Conservation (phyloP, 2,888 invertebrate species). For the Catocala fraxini region DNA sequence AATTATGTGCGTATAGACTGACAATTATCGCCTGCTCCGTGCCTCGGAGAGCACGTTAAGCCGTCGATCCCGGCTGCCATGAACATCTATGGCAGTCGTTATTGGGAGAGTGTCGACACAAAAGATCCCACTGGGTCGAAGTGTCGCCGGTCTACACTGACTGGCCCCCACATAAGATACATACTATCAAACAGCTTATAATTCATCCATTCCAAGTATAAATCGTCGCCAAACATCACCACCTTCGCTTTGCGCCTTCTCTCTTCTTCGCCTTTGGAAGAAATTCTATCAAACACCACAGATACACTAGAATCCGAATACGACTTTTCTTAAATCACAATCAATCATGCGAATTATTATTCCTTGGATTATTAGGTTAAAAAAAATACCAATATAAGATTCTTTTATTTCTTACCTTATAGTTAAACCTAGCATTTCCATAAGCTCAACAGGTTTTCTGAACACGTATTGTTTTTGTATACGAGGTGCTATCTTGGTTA, state of each 20-base stretch:
- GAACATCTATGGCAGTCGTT: too few species aligned
- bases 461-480: conserved; percentile 41
- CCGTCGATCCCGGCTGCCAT: too few species aligned
- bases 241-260: too few species aligned
- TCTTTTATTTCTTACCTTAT: conserved; percentile 30
- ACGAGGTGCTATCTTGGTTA: conserved; percentile 36
- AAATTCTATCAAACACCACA: conserved; percentile 20
- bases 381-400: conserved; percentile 18
- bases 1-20: too few species aligned
- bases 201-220: conserved; percentile 20
- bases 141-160: too few species aligned
- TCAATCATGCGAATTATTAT: too few species aligned
- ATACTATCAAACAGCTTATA: conserved; percentile 11
- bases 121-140: too few species aligned
- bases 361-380: too few species aligned
- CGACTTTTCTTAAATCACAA: conserved; percentile 21
- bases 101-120: too few species aligned
- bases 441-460: conserved; percentile 34
- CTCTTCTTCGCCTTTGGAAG: conserved; percentile 11
- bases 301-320: conserved; percentile 25
- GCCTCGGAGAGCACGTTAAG: too few species aligned
- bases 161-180: too few species aligned
- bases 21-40: too few species aligned
- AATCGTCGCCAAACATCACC: conserved; percentile 25
- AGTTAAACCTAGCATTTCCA: conserved; percentile 32